Base-by-base conservation (phyloP, 1,140 invertebrate species). In the Lepidostoma basale region DNA sequence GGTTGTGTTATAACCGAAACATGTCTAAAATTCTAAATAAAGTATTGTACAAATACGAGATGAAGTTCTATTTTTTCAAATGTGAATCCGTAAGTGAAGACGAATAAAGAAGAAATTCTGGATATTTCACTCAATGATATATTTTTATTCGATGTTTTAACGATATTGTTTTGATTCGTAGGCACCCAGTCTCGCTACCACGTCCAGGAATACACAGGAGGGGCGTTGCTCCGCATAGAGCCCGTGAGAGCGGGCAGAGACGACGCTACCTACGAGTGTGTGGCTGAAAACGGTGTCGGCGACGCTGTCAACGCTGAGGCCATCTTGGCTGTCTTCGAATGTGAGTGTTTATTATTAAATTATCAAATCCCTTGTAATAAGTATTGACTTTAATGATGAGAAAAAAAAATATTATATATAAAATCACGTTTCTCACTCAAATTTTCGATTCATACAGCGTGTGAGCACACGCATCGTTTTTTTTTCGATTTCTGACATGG, bases 261-360 rank as follows among this genome's bases (percentile, higher is more conserved):
- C 78, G 93, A 96, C 78, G 91, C 93, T 26, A 89, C 87, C 1
- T 98, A 97, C 83, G 96, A 98, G 79, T 99, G 97, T 80, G 88
- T 97, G 52, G 97, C 96, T 0, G 96, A 98, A 81, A 98, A 98
- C 83, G 93, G 95, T 20, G 93, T 96, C 8, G 96, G 95, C 1
- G 95, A 97, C 82, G 93, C 95, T 10, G 95, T 98, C 62, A 90
- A 88, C 68, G 93, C 95, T 36, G 88, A 92, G 71, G 95, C 95
- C 22, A 90, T 88, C 36, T 87, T 99, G 67, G 89, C 87, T 54
- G 94, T 98, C 65, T 92, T 95, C 82, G 89, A 94, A 87, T 88
- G 94, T 96, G 85, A 87, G 90, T 86, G 23, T 3, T 49, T 49
- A 12, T 1, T 8, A 30, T 30, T 54, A n/a, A n/a, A n/a, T n/a